Evolutionary conservation across 2,888 invertebrate genomes (phyloP).

Genomic region (Antheraea assamensis): DNA sequence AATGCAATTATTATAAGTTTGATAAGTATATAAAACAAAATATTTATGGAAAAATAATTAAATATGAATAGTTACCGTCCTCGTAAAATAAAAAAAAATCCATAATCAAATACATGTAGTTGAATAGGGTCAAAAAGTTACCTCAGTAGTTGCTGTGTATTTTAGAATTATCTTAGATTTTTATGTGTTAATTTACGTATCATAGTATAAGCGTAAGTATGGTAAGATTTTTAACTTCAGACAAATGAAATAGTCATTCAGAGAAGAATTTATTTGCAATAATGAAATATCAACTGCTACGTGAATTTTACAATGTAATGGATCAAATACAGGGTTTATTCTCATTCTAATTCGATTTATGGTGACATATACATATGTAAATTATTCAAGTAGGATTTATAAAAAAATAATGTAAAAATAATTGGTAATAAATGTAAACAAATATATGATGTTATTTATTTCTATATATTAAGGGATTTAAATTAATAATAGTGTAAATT

Average conservation of each 20-base stretch:
- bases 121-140: constrained; percentile 7
- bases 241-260: not conserved
- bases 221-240: not conserved
- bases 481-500: constrained; percentile 12
- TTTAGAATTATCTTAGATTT: constrained; percentile 1
- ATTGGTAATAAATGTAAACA: not conserved
- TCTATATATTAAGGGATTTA: not conserved
- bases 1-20: not conserved
- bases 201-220: not conserved
- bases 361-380: constrained; percentile 18
- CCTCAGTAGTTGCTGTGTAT: constrained; percentile 26
- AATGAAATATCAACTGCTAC: not conserved
- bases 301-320: constrained; percentile 28
- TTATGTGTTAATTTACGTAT: not conserved
- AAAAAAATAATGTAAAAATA: not conserved
- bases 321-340: constrained; percentile 53
- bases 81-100: constrained; percentile 23
- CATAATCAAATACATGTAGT: constrained; percentile 13
- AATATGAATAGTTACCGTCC: constrained; percentile 42
- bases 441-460: constrained; percentile 1
- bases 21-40: constrained; percentile 1
- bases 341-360: constrained; percentile 34
- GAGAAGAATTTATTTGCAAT: not conserved
- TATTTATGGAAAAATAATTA: constrained; percentile 21
- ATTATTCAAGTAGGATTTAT: not conserved